These are phyloP conservation scores for Schrankia costaestrigalis DNA, from an alignment of 2,888 invertebrate species.

Conservation along the genomic window DNA sequence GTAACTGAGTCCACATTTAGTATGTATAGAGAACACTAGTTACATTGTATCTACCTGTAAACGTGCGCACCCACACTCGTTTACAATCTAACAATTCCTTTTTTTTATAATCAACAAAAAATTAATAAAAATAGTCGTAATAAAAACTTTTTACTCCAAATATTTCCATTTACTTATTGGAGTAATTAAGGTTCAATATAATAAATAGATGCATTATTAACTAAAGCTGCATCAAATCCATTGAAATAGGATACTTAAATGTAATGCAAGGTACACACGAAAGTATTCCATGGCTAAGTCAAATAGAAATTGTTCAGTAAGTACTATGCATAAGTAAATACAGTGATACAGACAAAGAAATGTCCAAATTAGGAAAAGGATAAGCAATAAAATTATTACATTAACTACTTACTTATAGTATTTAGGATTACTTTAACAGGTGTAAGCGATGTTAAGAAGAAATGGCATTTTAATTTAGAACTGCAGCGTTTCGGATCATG, in stretches of 20 bases:
- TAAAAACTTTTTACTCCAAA: slow-evolving; percentile 6
- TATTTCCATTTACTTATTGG: slow-evolving; percentile 10
- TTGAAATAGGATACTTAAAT: too few species aligned
- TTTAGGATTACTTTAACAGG: slow-evolving; percentile 12
- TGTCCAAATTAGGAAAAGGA: slow-evolving; percentile 30
- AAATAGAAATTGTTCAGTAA: slow-evolving; percentile 12
- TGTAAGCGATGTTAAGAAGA: slow-evolving; percentile 26
- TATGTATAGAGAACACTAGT: too few species aligned
- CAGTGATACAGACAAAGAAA: slow-evolving; percentile 28
- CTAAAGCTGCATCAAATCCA: slow-evolving; percentile 12
- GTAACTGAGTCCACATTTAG: slow-evolving; percentile 3
- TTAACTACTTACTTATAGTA: slow-evolving; percentile 10
- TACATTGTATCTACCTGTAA: too few species aligned
- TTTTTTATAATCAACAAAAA: too few species aligned
- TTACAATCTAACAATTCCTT: too few species aligned
- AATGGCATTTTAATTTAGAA: too few species aligned
- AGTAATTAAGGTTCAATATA: too few species aligned
- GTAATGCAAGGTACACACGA: slow-evolving; percentile 19
- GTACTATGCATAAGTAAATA: slow-evolving; percentile 14
- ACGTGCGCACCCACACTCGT: too few species aligned
- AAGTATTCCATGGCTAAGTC: slow-evolving; percentile 14
- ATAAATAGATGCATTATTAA: too few species aligned
- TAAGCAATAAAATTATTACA: slow-evolving; percentile 33
- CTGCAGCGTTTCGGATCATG: too few species aligned
- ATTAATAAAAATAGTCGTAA: neutral